These are phyloP conservation scores for Pseudobourletiella spinata DNA, from an alignment of 1,140 invertebrate species.

Conservation along the genomic window DNA sequence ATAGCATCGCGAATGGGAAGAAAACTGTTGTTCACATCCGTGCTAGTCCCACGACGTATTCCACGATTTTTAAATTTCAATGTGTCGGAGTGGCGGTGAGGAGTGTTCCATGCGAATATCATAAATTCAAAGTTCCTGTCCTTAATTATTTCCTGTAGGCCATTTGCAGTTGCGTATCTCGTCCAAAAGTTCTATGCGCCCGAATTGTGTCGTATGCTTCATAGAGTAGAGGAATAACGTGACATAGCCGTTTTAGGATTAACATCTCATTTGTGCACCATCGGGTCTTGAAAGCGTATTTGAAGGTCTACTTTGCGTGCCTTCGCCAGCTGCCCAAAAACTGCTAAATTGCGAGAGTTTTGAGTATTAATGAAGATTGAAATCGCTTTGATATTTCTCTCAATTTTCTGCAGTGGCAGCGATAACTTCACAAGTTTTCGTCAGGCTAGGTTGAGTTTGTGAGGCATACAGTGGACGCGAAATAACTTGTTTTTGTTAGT, in stretches of 20 bases:
- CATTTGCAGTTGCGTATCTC: too few species aligned
- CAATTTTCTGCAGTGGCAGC: neutral
- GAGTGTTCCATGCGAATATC: too few species aligned
- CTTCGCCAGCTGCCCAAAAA: neutral
- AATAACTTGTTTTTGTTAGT: neutral
- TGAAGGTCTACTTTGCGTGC: neutral
- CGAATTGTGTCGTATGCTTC: neutral
- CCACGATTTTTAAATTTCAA: too few species aligned
- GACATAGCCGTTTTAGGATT: neutral
- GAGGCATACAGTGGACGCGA: conserved; percentile 5
- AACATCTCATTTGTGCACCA: neutral
- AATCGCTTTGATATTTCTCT: neutral
- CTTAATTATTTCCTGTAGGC: too few species aligned
- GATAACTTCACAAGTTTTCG: neutral
- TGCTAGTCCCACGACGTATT: too few species aligned
- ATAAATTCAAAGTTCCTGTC: too few species aligned
- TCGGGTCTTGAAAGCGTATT: neutral
- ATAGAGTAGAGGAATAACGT: neutral
- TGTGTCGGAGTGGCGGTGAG: too few species aligned
- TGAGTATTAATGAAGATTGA: neutral
- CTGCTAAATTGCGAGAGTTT: conserved; percentile 4
- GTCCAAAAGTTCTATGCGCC: neutral
- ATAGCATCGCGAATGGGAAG: too few species aligned
- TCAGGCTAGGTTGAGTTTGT: conserved; percentile 4
- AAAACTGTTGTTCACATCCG: too few species aligned